phyloP scores from a whole-genome alignment of 2,797 vertebrate genomes.

The Myotis vivesi region DNA sequence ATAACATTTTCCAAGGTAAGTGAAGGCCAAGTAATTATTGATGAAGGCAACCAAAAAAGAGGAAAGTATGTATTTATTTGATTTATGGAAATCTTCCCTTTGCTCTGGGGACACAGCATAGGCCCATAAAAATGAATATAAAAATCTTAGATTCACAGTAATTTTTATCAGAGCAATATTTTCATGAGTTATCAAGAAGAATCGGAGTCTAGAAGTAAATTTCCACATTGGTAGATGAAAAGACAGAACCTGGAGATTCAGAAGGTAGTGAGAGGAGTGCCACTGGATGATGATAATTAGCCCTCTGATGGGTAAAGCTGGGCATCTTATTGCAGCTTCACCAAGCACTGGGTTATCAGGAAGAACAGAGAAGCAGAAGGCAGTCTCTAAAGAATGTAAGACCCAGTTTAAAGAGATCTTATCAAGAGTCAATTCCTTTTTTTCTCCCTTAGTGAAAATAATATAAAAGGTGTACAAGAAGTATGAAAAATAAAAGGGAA shows the following conservation, averaged over 20 bases:
- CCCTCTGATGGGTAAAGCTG: constrained; percentile 51
- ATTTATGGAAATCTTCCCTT: constrained; percentile 33
- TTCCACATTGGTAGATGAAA: constrained; percentile 47
- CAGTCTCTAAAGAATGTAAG: constrained; percentile 36
- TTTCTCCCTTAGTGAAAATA: neutral
- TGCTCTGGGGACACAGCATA: neutral
- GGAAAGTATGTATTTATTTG: constrained; percentile 29
- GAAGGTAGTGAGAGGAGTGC: constrained; percentile 1
- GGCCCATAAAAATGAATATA: constrained; percentile 29
- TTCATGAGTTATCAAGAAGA: constrained; percentile 63
- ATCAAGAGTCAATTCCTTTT: neutral
- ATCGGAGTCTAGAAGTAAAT: constrained; percentile 52
- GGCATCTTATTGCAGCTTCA: constrained; percentile 42
- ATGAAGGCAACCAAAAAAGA: constrained; percentile 51
- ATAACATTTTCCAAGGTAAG: constrained; percentile 35
- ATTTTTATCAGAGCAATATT: constrained; percentile 45
- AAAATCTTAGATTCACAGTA: constrained; percentile 55
- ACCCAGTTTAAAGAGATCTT: constrained; percentile 15
- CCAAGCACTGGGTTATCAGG: constrained; percentile 56
- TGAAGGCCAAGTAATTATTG: constrained; percentile 58
- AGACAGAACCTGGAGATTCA: constrained; percentile 39
- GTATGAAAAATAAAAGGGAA: neutral
- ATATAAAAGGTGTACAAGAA: neutral
- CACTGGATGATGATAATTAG: constrained; percentile 50
- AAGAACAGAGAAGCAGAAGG: constrained; percentile 34